Evolutionary conservation across 2,797 vertebrate species (phyloP), one percentile per base, ranked within the genome.

Genomic region (Salmo trutta): DNA sequence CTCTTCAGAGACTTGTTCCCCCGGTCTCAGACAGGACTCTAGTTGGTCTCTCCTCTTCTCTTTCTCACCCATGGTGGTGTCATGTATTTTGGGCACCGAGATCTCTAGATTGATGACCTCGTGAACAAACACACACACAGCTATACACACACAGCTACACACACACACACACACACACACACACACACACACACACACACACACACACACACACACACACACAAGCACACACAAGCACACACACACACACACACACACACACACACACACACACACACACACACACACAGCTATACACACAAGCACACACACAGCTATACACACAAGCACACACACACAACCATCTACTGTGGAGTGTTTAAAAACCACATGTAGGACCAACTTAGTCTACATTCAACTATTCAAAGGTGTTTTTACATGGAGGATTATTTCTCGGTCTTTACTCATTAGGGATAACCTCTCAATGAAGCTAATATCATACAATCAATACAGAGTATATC

Each of bases 381-480:
- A 4, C 24, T 29, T 67, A 51, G 80, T 81, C 85, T 83, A 85
- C 83, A 68, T 84, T 87, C 85, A 87, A 83, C 79, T 78, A 24
- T 41, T 41, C 41, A 8, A 41, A 10, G 0, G 41, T 41, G 41
- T 47, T 47, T 47, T 12, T 47, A 47, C 41, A 36, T 36, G 1
- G 5, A 36, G 6, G 36, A 36, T 36, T 7, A 36, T 36, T 36
- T 36, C 36, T 12, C 0, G 8, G 10, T 12, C 41, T 47, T 47
- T 12, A 47, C 41, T 47, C 41, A 47, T 47, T 12, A 47, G 10
- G 41, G 41, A 47, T 12, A 47, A 47, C 41, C 41, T 47, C 41
- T 47, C 41, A 47, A 47, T 12, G 2, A 47, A 47, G 2, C 10
- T 12, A 47, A 47, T 47, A 47, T 47, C 10, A 10, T 47, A 12